These are phyloP conservation scores for Megalops cyprinoides DNA, from an alignment of 2,797 vertebrate species.

Conservation along the genomic window DNA sequence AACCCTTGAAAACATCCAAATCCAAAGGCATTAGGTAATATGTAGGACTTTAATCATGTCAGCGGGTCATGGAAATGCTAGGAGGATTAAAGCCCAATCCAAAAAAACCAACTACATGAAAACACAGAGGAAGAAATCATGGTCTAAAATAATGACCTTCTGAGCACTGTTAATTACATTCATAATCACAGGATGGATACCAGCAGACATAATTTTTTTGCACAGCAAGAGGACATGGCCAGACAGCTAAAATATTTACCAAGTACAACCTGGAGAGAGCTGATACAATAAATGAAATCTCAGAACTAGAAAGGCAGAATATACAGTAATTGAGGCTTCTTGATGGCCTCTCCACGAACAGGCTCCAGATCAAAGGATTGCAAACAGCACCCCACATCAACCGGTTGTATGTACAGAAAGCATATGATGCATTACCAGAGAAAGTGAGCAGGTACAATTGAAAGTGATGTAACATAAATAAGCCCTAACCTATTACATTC, in stretches of 20 bases:
- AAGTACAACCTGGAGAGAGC: background rate
- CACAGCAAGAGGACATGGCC: background rate
- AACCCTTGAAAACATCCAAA: background rate
- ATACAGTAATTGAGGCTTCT: background rate
- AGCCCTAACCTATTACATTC: background rate
- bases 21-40: constrained; percentile 19
- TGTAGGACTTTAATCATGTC: constrained; percentile 18
- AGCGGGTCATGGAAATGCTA: background rate
- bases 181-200: background rate
- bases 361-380: background rate
- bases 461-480: background rate
- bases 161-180: background rate
- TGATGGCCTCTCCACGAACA: background rate
- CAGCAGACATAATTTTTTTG: background rate
- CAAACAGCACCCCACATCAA: no score
- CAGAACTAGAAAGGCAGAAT: no score
- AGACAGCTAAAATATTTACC: background rate
- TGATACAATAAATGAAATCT: no score
- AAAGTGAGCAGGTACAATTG: background rate
- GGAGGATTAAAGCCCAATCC: background rate
- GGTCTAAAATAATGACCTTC: background rate
- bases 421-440: background rate
- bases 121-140: background rate
- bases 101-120: background rate
- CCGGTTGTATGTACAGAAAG: background rate